Base-by-base conservation (phyloP, 1,140 invertebrate species). In the Elysia chlorotica region DNA sequence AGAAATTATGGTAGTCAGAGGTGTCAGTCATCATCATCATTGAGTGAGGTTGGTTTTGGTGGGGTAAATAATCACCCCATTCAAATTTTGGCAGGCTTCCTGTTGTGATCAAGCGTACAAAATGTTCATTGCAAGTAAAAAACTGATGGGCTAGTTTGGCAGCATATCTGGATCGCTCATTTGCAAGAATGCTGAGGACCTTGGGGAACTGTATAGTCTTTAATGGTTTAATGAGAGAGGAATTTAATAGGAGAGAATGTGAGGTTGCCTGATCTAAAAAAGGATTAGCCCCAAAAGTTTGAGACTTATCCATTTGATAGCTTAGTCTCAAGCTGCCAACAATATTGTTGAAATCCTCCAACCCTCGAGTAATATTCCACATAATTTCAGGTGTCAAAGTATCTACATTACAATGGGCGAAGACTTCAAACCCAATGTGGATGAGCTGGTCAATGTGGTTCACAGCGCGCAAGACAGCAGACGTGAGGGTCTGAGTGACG, bases 291-390 rank as follows among this genome's bases (percentile, higher is more conserved):
- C 53, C 67, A 59, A 59, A 59, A 4, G 54, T 59, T 21, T 74
- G 72, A 37, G 48, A 63, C 30, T 61, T 56, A 54, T 62, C 70
- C 36, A 69, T 62, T 19, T 73, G 69, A 35, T 54, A 56, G 41
- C 65, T 59, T 61, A 76, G 74, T 31, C 71, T 74, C 28, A 82
- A 63, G 1, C 77, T 66, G 67, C 77, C 78, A 5, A 83, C 75
- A 38, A 86, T 82, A 54, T 78, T 81, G 69, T 87, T 87, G 56
- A 85, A 85, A 54, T 87, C 85, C 69, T 87, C 85, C n/a, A 87
- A 62, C 21, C 85, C 86, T 6, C 85, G 74, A 2, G 82, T 79
- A 41, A 87, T 80, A 67, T 82, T 84, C 84, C 86, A 86, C 57
- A 87, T 76, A 35, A 83, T 74, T 74, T 86, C 83, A 25, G 84